A percentile compares a stretch with the other conserved stretches of the same genome.
Evolutionary conservation across 2,888 invertebrate species (phyloP).

Genomic region (Cryptus armator): DNA sequence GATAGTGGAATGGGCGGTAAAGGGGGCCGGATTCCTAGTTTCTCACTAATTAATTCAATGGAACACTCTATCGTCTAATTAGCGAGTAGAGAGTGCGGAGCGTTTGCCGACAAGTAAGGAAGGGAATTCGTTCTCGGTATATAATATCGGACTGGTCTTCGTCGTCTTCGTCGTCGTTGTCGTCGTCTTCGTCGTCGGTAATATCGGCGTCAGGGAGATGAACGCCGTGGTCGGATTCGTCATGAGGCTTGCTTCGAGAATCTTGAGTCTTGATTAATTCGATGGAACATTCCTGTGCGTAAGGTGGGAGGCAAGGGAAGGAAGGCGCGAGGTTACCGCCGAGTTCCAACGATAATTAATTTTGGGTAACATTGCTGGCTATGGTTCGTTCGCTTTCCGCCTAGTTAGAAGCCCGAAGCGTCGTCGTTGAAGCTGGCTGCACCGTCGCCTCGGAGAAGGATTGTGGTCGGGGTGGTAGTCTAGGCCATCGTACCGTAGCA

Average conservation of each 20-base stretch:
- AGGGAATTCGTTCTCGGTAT: slow-evolving; percentile 60
- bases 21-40: slow-evolving; percentile 52
- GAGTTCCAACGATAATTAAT: slow-evolving; percentile 67
- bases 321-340: slow-evolving; percentile 46
- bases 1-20: slow-evolving; percentile 3
- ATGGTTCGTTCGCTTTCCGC: slow-evolving; percentile 47
- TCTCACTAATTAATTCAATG: slow-evolving; percentile 66
- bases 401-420: slow-evolving; percentile 34
- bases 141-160: slow-evolving; percentile 63
- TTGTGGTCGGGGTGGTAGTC: slow-evolving; percentile 25
- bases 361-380: slow-evolving; percentile 56
- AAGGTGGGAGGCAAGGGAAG: not conserved
- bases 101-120: slow-evolving; percentile 43
- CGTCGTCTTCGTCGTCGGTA: slow-evolving; percentile 4
- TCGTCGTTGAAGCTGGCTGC: slow-evolving; percentile 33
- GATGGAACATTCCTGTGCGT: slow-evolving; percentile 64
- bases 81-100: slow-evolving; percentile 37
- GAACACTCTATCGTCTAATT: slow-evolving; percentile 67
- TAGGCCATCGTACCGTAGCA: slow-evolving; percentile 6
- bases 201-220: slow-evolving; percentile 46
- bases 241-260: slow-evolving; percentile 62
- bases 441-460: slow-evolving; percentile 43
- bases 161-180: slow-evolving; percentile 22
- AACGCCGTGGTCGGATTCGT: slow-evolving; percentile 52
- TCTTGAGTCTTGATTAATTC: slow-evolving; percentile 68